Percentiles rank a stretch among this genome's conserved stretches.
Evolutionary conservation across 1,140 invertebrate species (phyloP).

Genomic region (Brachionus angularis): DNA sequence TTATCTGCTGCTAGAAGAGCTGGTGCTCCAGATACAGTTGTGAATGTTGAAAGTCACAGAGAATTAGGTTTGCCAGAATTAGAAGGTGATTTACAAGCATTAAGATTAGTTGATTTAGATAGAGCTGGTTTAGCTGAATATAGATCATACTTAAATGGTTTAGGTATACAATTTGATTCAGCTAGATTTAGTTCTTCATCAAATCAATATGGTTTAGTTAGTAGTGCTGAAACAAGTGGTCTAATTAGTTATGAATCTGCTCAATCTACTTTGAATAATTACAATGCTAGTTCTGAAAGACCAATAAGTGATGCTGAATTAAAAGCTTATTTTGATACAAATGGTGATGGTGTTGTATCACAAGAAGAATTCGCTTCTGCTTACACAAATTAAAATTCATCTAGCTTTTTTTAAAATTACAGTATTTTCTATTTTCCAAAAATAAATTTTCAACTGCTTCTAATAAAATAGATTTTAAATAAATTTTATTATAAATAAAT

Average conservation of each 20-base stretch:
- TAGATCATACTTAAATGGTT: neutral
- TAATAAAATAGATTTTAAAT: no score
- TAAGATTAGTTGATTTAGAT: conserved; percentile 23
- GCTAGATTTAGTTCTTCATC: neutral
- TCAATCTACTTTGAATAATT: neutral
- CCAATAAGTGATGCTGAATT: neutral
- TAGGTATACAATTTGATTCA: neutral
- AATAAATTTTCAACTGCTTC: no score
- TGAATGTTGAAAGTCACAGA: neutral
- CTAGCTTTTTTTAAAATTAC: no score
- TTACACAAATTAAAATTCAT: no score
- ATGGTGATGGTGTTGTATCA: neutral
- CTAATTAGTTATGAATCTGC: neutral
- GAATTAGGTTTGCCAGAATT: neutral
- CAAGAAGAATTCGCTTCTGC: conserved; percentile 8
- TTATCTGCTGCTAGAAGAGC: neutral
- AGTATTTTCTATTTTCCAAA: no score
- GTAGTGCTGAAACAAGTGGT: neutral
- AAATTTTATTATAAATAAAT: no score
- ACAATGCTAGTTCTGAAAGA: neutral
- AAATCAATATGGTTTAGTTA: neutral
- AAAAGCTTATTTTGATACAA: conserved; percentile 19
- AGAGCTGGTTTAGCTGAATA: conserved; percentile 11
- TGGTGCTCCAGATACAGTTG: conserved; percentile 2
- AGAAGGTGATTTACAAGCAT: conserved; percentile 36